Conservation (phyloP, 35 echinoderm and acorn worm species). For the Amphiura filiformis region DNA sequence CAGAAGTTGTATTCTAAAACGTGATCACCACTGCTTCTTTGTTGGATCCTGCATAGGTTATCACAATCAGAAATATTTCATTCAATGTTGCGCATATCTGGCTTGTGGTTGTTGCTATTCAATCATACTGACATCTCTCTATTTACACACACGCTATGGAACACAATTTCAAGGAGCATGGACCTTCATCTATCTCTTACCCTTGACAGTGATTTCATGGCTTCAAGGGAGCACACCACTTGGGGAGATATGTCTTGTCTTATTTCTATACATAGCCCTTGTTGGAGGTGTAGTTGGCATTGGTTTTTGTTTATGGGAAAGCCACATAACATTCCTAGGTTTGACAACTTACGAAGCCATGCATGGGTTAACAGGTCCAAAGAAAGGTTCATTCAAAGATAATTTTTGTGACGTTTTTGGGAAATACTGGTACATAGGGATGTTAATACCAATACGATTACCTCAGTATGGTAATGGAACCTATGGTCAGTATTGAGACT, state of each 20-base stretch:
- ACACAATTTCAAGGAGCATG: slow-evolving; percentile 48
- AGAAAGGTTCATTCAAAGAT: slow-evolving; percentile 12
- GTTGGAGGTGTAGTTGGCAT: slow-evolving; percentile 14
- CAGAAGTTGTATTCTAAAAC: slow-evolving; percentile 33
- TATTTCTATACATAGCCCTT: slow-evolving; percentile 42
- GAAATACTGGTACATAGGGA: slow-evolving; percentile 51
- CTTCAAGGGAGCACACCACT: not conserved
- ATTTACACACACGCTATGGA: slow-evolving; percentile 20
- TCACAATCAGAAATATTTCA: slow-evolving; percentile 75
- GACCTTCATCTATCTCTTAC: slow-evolving; percentile 50
- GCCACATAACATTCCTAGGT: slow-evolving; percentile 12
- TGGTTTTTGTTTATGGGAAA: slow-evolving; percentile 51
- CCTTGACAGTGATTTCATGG: slow-evolving; percentile 22
- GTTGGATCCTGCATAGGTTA: slow-evolving; percentile 62
- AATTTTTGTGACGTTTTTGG: slow-evolving; percentile 59
- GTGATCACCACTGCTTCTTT: slow-evolving; percentile 62
- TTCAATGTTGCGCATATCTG: slow-evolving; percentile 29
- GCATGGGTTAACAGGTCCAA: slow-evolving; percentile 5
- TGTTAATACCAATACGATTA: slow-evolving; percentile 42
- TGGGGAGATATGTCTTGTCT: slow-evolving; percentile 8
- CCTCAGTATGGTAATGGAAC: slow-evolving; percentile 53
- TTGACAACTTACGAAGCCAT: slow-evolving; percentile 44
- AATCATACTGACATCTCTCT: slow-evolving; percentile 30
- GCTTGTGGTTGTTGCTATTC: slow-evolving; percentile 30
- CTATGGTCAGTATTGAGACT: too few species aligned